A percentile compares a stretch with the other conserved stretches of the same genome.
phyloP scores from a whole-genome alignment of 2,113 vertebrate genomes.

The Anas platyrhynchos region DNA sequence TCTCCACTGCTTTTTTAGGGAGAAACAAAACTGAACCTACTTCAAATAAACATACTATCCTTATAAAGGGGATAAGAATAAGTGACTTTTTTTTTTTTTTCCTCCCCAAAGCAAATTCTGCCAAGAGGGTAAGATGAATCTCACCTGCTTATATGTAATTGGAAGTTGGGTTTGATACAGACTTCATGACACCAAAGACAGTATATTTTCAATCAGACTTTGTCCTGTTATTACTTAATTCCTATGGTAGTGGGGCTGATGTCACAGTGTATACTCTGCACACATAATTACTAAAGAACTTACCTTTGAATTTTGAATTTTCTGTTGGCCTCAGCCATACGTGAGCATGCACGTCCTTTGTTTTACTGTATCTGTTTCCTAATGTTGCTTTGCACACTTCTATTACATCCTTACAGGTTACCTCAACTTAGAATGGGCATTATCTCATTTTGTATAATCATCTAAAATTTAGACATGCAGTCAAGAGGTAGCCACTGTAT shows the following conservation, averaged over 20 bases:
- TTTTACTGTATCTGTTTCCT: not conserved
- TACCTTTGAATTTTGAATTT: not conserved
- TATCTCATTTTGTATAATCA: not conserved
- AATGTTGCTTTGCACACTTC: not conserved
- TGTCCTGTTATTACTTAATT: not conserved
- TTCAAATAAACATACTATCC: not conserved
- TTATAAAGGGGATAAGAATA: not conserved
- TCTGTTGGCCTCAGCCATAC: not conserved
- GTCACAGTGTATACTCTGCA: not conserved
- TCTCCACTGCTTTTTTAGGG: not conserved
- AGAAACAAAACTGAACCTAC: not conserved
- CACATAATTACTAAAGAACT: not conserved
- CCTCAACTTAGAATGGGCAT: not conserved
- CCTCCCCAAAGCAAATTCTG: not conserved
- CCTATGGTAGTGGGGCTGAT: not conserved
- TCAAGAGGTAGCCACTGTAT: not conserved
- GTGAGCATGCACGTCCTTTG: rapidly evolving
- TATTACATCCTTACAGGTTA: not conserved
- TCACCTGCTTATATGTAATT: not conserved
- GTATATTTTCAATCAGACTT: not conserved
- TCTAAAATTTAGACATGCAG: not conserved
- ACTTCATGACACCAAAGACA: not conserved
- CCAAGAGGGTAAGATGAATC: not conserved
- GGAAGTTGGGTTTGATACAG: not conserved
- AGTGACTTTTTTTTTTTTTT: not conserved